Evolutionary conservation across 1,140 invertebrate genomes (phyloP).

Genomic region (Zaprionus gabonicus): DNA sequence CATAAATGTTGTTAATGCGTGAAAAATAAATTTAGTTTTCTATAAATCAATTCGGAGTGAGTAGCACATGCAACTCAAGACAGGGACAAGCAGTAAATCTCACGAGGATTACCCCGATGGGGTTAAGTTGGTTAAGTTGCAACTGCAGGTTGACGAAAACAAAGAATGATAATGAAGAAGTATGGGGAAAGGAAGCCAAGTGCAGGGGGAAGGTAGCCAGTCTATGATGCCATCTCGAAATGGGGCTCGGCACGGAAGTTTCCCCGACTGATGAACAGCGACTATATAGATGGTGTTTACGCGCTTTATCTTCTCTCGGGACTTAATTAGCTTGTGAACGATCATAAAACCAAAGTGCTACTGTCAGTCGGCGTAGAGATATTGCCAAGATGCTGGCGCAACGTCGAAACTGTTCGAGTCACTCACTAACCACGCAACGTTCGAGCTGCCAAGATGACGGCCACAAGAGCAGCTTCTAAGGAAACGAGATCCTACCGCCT

Average conservation of each 20-base stretch:
- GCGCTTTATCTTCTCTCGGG: neutral
- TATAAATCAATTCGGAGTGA: conserved; percentile 53
- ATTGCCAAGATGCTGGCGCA: neutral
- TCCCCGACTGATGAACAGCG: neutral
- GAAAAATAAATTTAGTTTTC: conserved; percentile 70
- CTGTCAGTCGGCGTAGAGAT: neutral
- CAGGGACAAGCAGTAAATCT: conserved; percentile 57
- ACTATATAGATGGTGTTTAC: neutral
- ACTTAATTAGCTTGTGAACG: neutral
- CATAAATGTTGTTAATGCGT: conserved; percentile 59
- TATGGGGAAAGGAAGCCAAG: neutral
- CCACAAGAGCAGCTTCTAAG: conserved; percentile 16
- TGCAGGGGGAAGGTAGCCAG: neutral
- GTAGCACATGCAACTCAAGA: neutral
- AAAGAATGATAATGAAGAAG: neutral
- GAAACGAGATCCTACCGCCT: conserved; percentile 41
- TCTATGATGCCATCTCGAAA: neutral
- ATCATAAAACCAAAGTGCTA: conserved; percentile 6
- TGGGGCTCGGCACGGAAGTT: conserved; percentile 42
- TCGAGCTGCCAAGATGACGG: conserved; percentile 45
- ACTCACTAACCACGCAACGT: conserved; percentile 36
- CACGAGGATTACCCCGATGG: conserved; percentile 47
- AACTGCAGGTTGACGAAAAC: neutral
- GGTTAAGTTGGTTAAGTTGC: no score
- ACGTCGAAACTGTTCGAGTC: conserved; percentile 13